phyloP scores from a whole-genome alignment of 2,888 invertebrate species.

The Scaptomyza reducta region DNA sequence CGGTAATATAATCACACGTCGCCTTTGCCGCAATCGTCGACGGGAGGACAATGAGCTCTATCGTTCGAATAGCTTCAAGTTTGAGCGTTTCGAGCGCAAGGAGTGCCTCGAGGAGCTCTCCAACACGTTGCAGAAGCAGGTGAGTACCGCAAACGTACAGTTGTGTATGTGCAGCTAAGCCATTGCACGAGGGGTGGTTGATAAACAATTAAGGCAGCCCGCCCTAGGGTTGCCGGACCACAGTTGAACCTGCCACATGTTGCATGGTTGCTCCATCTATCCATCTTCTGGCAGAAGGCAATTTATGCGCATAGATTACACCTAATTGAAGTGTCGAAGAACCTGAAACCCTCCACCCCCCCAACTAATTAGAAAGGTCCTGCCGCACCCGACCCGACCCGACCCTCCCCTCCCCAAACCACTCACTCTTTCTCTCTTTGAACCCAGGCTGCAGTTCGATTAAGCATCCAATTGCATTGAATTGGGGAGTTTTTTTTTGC shows the following conservation, averaged over 20 bases:
- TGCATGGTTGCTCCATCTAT: slow-evolving; percentile 53
- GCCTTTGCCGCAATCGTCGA: slow-evolving; percentile 90
- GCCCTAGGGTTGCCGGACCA: slow-evolving; percentile 6
- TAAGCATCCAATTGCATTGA: slow-evolving; percentile 57
- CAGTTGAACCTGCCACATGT: slow-evolving; percentile 60
- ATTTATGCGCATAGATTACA: slow-evolving; percentile 77
- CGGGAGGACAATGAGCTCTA: slow-evolving; percentile 93
- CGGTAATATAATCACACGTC: slow-evolving; percentile 87
- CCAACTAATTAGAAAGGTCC: slow-evolving; percentile 60
- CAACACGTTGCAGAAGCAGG: slow-evolving; percentile 88
- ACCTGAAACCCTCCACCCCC: slow-evolving; percentile 27
- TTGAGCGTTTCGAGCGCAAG: slow-evolving; percentile 91
- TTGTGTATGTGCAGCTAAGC: slow-evolving; percentile 1
- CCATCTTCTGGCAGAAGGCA: slow-evolving; percentile 32
- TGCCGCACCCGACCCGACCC: neutral
- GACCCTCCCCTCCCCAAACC: slow-evolving; percentile 28
- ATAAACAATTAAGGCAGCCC: slow-evolving; percentile 8
- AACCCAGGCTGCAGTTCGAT: slow-evolving; percentile 37
- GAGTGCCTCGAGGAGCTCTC: slow-evolving; percentile 88
- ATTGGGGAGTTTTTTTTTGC: neutral
- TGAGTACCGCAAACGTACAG: slow-evolving; percentile 81
- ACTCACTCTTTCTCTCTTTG: neutral
- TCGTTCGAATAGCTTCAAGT: slow-evolving; percentile 94
- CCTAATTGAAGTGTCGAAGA: slow-evolving; percentile 63
- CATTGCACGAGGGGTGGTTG: neutral